These are phyloP conservation scores for Osmoderma eremita DNA, from an alignment of 2,888 invertebrate species.

Conservation along the genomic window DNA sequence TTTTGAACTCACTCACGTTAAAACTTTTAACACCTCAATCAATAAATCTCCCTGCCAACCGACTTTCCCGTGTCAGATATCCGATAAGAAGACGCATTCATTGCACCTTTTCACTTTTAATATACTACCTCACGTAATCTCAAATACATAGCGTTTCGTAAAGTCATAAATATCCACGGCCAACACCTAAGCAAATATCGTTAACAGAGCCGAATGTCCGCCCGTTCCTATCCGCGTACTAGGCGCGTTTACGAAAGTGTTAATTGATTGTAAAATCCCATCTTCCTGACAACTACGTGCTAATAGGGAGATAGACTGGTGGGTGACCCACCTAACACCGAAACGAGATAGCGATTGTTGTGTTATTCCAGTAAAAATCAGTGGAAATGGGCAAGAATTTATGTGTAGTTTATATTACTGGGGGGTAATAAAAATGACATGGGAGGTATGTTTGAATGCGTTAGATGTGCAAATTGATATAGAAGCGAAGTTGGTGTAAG, in stretches of 20 bases:
- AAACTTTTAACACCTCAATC: no score
- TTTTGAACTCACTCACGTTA: no score
- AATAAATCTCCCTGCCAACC: no score
- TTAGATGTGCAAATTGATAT: no score
- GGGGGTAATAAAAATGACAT: not conserved
- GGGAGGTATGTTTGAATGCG: not conserved
- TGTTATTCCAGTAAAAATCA: slow-evolving; percentile 21
- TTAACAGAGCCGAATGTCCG: not conserved
- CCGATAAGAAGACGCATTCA: no score
- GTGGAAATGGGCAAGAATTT: not conserved
- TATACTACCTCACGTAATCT: no score
- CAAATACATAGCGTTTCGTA: no score
- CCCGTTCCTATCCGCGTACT: not conserved
- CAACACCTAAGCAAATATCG: slow-evolving; percentile 26
- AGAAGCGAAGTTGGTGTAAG: no score
- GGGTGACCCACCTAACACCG: no score
- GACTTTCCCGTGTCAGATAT: no score
- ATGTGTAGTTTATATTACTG: no score
- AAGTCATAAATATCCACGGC: slow-evolving; percentile 3
- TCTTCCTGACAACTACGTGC: slow-evolving; percentile 40
- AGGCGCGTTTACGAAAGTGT: slow-evolving; percentile 40
- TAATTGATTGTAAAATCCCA: slow-evolving; percentile 42
- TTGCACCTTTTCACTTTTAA: no score
- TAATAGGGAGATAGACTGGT: slow-evolving; percentile 31
- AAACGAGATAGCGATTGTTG: not conserved